Percentiles rank a stretch among this genome's conserved stretches.
Conservation (phyloP, 2,797 vertebrate genomes). For the Mustela erminea region DNA sequence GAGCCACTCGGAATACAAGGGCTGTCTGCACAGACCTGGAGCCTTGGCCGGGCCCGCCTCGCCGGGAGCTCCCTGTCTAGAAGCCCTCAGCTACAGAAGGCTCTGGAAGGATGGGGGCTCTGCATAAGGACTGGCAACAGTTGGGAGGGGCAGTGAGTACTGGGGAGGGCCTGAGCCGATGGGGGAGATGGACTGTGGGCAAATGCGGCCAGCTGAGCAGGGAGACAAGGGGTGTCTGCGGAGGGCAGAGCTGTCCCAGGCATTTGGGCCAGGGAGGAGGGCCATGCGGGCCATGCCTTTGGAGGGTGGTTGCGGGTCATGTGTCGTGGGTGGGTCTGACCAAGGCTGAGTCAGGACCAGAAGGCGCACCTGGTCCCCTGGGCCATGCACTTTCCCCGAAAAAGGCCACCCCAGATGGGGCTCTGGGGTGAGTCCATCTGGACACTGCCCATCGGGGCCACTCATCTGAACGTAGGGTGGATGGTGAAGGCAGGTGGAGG, state of each 20-base stretch:
- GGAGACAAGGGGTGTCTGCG: not conserved
- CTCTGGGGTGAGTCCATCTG: not conserved
- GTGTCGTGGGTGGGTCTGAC: not conserved
- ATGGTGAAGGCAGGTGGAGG: not conserved
- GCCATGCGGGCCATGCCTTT: fast-evolving
- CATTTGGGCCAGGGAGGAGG: not conserved
- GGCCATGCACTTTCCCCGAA: fast-evolving
- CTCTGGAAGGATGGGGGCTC: not conserved
- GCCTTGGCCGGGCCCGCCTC: fast-evolving
- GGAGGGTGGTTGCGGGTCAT: not conserved
- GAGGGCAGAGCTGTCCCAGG: not conserved
- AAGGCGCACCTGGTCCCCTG: not conserved
- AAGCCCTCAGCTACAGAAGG: not conserved
- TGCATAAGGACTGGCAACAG: not conserved
- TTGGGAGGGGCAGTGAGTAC: not conserved
- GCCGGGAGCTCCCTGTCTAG: fast-evolving
- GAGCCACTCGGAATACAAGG: fast-evolving
- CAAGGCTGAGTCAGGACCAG: not conserved
- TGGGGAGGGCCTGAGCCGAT: not conserved
- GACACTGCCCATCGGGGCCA: not conserved
- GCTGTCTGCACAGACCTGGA: not conserved
- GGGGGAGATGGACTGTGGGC: not conserved
- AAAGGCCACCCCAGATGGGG: too few species aligned
- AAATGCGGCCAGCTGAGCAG: not conserved
- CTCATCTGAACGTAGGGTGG: not conserved